These are phyloP conservation scores for Musca vetustissima DNA, from an alignment of 1,140 invertebrate species.

Conservation along the genomic window DNA sequence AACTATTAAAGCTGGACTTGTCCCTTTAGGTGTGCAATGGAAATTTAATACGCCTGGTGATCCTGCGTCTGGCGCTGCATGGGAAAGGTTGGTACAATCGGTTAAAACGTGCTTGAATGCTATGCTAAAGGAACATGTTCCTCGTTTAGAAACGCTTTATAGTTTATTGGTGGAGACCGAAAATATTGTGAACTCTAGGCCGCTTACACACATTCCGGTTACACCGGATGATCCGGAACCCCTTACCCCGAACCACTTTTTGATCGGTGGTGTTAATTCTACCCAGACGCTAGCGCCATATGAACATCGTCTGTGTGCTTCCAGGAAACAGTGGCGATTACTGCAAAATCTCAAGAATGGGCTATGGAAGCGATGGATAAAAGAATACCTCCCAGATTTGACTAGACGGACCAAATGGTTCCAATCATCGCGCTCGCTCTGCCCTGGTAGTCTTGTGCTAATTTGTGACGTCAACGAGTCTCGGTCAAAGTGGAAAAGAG, in stretches of 20 bases:
- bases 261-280: not conserved
- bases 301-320: not conserved
- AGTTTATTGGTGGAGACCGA: constrained; percentile 37
- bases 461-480: constrained; percentile 14
- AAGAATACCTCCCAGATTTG: constrained; percentile 24
- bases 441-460: constrained; percentile 20
- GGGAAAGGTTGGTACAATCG: constrained; percentile 34
- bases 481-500: not conserved
- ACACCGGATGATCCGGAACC: constrained; percentile 36
- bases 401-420: constrained; percentile 29
- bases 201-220: constrained; percentile 36
- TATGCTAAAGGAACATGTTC: constrained; percentile 28
- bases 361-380: constrained; percentile 27
- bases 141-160: constrained; percentile 33
- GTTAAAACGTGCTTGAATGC: not conserved
- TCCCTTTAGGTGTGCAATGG: constrained; percentile 22
- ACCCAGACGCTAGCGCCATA: not conserved
- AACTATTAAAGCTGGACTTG: not conserved
- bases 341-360: constrained; percentile 12
- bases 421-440: not conserved
- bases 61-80: constrained; percentile 31
- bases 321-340: constrained; percentile 27
- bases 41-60: constrained; percentile 22
- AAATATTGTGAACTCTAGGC: constrained; percentile 35
- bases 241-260: constrained; percentile 10